A percentile compares a stretch with the other conserved stretches of the same genome.
Evolutionary conservation across 1,140 invertebrate species (phyloP).

Genomic region (Penaeus chinensis): DNA sequence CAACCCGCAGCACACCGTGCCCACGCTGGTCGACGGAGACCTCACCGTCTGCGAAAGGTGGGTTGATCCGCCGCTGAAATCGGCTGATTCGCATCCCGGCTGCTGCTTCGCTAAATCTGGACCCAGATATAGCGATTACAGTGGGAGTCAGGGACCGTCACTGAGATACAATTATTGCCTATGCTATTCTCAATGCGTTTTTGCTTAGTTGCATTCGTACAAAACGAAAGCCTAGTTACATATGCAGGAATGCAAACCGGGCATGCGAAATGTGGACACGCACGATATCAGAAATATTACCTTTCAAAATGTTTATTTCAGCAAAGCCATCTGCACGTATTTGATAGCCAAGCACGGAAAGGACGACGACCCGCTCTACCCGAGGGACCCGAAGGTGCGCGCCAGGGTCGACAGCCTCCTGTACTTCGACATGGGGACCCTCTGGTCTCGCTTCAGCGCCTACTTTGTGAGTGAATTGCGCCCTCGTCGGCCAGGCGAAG

Average conservation of each 20-base stretch:
- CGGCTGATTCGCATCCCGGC: conserved; percentile 64
- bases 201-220: no score
- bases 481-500: no score
- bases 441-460: background rate
- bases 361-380: conserved; percentile 64
- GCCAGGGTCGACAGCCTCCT: conserved; percentile 65
- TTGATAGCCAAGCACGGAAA: conserved; percentile 64
- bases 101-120: no score
- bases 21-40: conserved; percentile 76
- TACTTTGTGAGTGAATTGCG: background rate
- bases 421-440: conserved; percentile 62
- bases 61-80: conserved; percentile 70
- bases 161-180: no score
- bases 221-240: no score
- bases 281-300: no score
- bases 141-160: no score
- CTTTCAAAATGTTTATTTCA: background rate
- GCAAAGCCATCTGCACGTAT: conserved; percentile 65
- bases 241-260: no score
- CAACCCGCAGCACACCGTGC: conserved; percentile 78
- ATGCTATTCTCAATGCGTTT: no score
- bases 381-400: conserved; percentile 63
- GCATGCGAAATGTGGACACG: no score
- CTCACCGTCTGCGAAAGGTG: conserved; percentile 72
- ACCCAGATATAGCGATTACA: no score